Conservation (phyloP, 2,113 vertebrate species). For the Nannospalax galili region DNA sequence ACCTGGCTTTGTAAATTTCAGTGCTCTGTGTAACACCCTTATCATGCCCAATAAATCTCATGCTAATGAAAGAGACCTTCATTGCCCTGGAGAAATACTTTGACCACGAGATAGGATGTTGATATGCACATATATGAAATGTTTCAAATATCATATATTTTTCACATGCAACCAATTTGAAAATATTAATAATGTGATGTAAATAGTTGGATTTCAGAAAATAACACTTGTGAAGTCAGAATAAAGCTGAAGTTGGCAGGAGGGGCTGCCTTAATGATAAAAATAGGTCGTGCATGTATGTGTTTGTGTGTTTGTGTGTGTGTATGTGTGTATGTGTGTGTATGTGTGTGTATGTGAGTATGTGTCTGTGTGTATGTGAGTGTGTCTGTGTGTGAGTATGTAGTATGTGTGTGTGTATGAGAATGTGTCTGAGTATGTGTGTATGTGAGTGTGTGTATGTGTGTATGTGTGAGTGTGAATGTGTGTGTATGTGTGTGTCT, state of each 20-base stretch:
- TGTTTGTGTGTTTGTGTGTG: too few relatives aligned
- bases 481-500: too few relatives aligned
- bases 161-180: not conserved
- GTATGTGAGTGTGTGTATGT: fast-evolving
- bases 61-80: not conserved
- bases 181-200: not conserved
- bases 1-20: not conserved
- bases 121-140: not conserved
- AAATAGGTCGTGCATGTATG: not conserved
- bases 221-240: not conserved
- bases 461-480: too few relatives aligned
- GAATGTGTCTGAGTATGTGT: too few relatives aligned
- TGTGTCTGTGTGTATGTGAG: not conserved
- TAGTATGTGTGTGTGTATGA: not conserved
- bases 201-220: not conserved
- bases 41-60: not conserved
- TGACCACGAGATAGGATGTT: not conserved
- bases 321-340: not conserved
- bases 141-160: not conserved
- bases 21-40: not conserved
- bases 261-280: not conserved
- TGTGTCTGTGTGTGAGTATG: not conserved
- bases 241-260: not conserved
- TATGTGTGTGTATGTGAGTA: not conserved
- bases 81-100: not conserved